phyloP scores from a whole-genome alignment of 1,140 invertebrate genomes.

The Aphaenogaster ashmeadi region DNA sequence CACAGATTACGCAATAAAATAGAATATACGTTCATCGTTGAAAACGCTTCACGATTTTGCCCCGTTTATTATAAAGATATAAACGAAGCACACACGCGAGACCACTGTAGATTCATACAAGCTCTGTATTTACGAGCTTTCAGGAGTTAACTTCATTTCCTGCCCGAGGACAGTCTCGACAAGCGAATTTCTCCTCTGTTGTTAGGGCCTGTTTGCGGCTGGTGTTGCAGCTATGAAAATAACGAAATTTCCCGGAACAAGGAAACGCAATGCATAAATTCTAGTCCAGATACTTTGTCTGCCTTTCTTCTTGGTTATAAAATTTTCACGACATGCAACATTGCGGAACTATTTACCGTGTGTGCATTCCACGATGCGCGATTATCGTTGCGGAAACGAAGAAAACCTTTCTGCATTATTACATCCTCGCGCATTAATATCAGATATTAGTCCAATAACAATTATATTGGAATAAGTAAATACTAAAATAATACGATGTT shows the following conservation, averaged over 20 bases:
- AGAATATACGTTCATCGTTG: neutral
- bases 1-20: neutral
- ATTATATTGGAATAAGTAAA: neutral
- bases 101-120: conserved; percentile 10
- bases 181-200: conserved; percentile 62
- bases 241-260: conserved; percentile 49
- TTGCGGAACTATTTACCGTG: conserved; percentile 20
- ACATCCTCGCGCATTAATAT: neutral
- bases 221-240: conserved; percentile 62
- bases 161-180: conserved; percentile 48
- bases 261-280: conserved; percentile 60
- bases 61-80: conserved; percentile 21
- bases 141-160: conserved; percentile 59
- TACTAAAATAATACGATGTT: neutral
- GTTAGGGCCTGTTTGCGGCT: conserved; percentile 56
- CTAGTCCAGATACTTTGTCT: conserved; percentile 51
- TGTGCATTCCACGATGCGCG: conserved; percentile 2
- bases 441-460: neutral
- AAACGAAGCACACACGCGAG: neutral
- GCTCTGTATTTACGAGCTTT: conserved; percentile 57
- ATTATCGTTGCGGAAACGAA: conserved; percentile 21
- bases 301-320: conserved; percentile 41
- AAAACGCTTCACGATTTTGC: neutral
- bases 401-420: neutral
- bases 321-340: conserved; percentile 48